Conservation (phyloP, 2,113 vertebrate genomes). For the Sphaerodactylus townsendi region DNA sequence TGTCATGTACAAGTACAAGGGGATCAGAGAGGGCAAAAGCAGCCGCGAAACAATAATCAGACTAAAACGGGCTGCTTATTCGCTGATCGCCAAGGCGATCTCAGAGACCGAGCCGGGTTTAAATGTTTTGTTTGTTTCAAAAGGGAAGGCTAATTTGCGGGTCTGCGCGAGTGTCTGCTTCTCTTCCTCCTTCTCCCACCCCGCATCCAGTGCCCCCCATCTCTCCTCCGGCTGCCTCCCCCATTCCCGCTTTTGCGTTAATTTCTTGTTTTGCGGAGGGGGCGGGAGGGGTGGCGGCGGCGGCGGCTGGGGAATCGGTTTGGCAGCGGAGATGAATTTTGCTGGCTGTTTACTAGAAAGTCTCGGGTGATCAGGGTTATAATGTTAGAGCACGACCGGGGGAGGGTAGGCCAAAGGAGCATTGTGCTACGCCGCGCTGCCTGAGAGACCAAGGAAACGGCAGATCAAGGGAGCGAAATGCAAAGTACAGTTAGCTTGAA, state of each 20-base stretch:
- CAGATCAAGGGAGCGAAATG: conserved; percentile 45
- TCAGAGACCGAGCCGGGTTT: conserved; percentile 10
- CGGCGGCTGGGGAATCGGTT: conserved; percentile 3
- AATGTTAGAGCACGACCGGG: conserved; percentile 57
- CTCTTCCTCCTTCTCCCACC: conserved; percentile 21
- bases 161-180: neutral
- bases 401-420: conserved; percentile 65
- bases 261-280: conserved; percentile 17
- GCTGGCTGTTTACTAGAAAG: conserved; percentile 63
- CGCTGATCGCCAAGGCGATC: conserved; percentile 10
- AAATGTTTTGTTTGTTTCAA: neutral
- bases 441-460: conserved; percentile 32
- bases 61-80: conserved; percentile 20
- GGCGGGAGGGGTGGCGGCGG: neutral
- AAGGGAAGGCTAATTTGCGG: conserved; percentile 27
- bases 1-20: conserved; percentile 79
- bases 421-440: conserved; percentile 53
- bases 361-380: conserved; percentile 49
- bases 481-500: conserved; percentile 25
- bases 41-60: conserved; percentile 53
- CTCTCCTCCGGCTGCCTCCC: conserved; percentile 17
- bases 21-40: conserved; percentile 72
- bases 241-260: conserved; percentile 1
- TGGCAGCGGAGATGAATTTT: conserved; percentile 23
- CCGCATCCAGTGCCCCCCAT: conserved; percentile 34